These are phyloP conservation scores for Diphyllodes magnificus DNA, from an alignment of 2,113 vertebrate species.

Conservation along the genomic window DNA sequence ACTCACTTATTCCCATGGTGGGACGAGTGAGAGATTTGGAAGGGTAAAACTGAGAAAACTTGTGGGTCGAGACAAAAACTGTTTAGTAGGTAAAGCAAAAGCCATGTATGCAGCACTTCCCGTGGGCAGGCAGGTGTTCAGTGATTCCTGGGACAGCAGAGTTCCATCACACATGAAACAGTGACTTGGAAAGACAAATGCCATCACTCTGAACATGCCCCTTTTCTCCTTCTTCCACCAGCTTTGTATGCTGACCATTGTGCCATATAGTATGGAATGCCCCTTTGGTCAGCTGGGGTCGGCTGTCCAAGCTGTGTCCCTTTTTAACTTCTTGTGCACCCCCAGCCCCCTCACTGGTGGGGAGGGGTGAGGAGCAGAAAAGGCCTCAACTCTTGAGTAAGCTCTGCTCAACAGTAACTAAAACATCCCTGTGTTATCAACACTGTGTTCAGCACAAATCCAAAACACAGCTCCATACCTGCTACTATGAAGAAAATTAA, in stretches of 20 bases:
- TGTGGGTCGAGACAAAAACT: fast-evolving
- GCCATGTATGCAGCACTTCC: fast-evolving
- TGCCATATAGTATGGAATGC: fast-evolving
- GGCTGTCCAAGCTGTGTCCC: background rate
- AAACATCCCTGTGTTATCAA: background rate
- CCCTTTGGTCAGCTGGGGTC: background rate
- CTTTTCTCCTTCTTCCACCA: background rate
- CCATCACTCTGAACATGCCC: fast-evolving
- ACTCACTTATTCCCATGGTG: fast-evolving
- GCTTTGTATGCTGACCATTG: background rate
- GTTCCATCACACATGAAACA: fast-evolving
- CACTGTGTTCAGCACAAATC: background rate
- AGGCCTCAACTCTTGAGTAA: background rate
- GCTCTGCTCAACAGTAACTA: background rate
- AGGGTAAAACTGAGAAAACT: background rate
- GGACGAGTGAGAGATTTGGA: fast-evolving
- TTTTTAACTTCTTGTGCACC: background rate
- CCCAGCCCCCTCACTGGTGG: fast-evolving
- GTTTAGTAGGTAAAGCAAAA: background rate
- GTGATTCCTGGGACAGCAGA: background rate
- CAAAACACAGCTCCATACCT: background rate
- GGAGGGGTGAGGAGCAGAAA: background rate
- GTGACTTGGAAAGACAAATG: background rate
- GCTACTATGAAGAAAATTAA: background rate
- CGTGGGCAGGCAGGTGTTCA: background rate